Base-by-base conservation (phyloP, 2,888 invertebrate species). In the Limenitis camilla region DNA sequence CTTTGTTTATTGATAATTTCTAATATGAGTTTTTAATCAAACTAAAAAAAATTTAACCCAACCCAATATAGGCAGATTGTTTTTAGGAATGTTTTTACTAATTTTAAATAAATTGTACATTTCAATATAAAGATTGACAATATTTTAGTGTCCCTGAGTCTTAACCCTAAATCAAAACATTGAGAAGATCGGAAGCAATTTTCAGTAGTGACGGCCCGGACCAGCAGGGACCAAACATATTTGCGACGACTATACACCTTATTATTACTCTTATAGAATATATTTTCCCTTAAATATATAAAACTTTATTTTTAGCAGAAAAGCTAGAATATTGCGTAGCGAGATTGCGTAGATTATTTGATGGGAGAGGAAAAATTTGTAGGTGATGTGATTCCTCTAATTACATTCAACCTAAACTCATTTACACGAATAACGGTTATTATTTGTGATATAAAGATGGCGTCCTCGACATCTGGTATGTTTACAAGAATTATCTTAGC, bases 161-260 rank as follows among this genome's bases (percentile, higher is more conserved):
- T n/a, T 42, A 59, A 32, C 62, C 62, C 59, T 62, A 28, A 55
- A 53, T 42, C 52, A 53, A 58, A 63, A 70, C 69, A 68, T 75
- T 73, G 75, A 63, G 65, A 44, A 67, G 69, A 75, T 76, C 72
- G 69, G 71, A 78, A 77, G 65, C 71, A 70, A 75, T 78, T 69
- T 72, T 59, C 68, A 46, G 60, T 64, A 57, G 54, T 65, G 69
- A 66, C 74, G 72, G 66, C 71, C 73, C 74, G 70, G 56, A 35
- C 45, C 45, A 50, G 52, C 61, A 56, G 42, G 19, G n/a, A 40
- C 40, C 43, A 49, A 46, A 39, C 45, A 42, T 60, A 49, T 44
- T 11, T 6, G 40, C 44, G 39, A 49, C 43, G 27, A 49, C 31
- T 10, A 30, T 38, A 35, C 40, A 10, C 46, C 47, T 33, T 60